Evolutionary conservation across 2,113 vertebrate species (phyloP), one percentile per base, ranked within the genome.

Genomic region (Micromys minutus): DNA sequence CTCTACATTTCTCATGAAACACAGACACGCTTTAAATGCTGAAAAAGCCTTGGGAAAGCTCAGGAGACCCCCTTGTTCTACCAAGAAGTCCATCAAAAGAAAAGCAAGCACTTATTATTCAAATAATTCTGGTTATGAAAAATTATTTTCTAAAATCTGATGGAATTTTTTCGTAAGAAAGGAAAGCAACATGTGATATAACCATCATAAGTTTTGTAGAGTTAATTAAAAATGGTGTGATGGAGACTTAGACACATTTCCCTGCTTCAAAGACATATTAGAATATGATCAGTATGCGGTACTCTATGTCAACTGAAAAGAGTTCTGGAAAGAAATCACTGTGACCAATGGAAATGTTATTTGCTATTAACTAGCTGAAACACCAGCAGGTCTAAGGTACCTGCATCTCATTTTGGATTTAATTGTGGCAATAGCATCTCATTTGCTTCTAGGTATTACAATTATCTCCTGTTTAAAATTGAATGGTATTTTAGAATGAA

Each of bases 401-500:
- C 96, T 96, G 97, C 95, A 97, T 98, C 96, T 97, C 97, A 98
- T 98, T 98, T 97, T 98, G 93, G 97, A 97, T 98, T 98, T 98
- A 98, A 98, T 98, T 98, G 98, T 98, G 98, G 97, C 96, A 98
- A 98, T 98, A 98, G 98, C 97, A 98, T 97, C 97, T 97, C 97
- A 98, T 98, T 98, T 98, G 91, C 97, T 98, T 97, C 97, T 97
- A 98, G 98, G 98, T 98, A 98, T 98, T 98, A 97, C 95, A 98
- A 98, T 98, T 98, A 98, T 98, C 97, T 97, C 97, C 97, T 98
- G 96, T 97, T 98, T 98, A 97, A 98, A 98, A 98, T 97, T 76
- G 97, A 98, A 96, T 97, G 97, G 96, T 98, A 98, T 98, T 98
- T 98, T 98, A 98, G 97, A 98, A 98, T 97, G 97, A 98, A 98